Evolutionary conservation across 2,888 invertebrate genomes (phyloP).

Genomic region (Acronicta psi): DNA sequence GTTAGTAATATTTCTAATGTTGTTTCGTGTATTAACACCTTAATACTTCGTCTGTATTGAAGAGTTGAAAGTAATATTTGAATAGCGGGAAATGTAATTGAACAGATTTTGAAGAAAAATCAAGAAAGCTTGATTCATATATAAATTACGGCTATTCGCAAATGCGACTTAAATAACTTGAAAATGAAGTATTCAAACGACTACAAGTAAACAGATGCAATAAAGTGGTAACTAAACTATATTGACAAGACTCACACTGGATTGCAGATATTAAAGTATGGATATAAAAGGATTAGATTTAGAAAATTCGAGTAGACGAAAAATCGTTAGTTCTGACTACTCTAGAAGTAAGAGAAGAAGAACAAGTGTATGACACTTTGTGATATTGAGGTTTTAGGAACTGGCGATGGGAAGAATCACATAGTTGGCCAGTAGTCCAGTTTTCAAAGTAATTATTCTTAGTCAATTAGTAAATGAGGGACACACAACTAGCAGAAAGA

Average conservation of each 20-base stretch:
- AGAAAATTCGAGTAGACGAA: conserved; percentile 32
- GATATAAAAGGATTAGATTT: conserved; percentile 27
- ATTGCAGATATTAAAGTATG: conserved; percentile 47
- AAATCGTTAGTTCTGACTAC: conserved; percentile 67
- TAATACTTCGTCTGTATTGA: conserved; percentile 21
- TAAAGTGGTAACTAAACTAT: conserved; percentile 56
- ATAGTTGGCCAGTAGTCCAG: too few species aligned
- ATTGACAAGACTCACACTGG: conserved; percentile 57
- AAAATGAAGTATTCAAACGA: conserved; percentile 26
- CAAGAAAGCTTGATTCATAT: conserved; percentile 1
- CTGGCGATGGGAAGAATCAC: too few species aligned
- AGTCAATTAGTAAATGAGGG: conserved; percentile 17
- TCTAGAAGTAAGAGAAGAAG: conserved; percentile 75
- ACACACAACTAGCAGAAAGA: conserved; percentile 12
- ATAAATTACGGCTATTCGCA: conserved; percentile 20
- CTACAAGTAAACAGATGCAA: conserved; percentile 36
- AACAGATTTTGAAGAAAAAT: conserved; percentile 7
- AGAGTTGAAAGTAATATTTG: background rate
- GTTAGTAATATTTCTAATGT: conserved; percentile 18
- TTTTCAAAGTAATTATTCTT: background rate
- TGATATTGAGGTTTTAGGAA: background rate
- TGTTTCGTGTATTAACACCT: conserved; percentile 19
- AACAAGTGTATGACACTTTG: conserved; percentile 56
- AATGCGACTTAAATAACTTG: conserved; percentile 23
- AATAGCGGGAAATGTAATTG: background rate